Conservation (phyloP, 1,140 invertebrate genomes). For the Contarinia nasturtii region DNA sequence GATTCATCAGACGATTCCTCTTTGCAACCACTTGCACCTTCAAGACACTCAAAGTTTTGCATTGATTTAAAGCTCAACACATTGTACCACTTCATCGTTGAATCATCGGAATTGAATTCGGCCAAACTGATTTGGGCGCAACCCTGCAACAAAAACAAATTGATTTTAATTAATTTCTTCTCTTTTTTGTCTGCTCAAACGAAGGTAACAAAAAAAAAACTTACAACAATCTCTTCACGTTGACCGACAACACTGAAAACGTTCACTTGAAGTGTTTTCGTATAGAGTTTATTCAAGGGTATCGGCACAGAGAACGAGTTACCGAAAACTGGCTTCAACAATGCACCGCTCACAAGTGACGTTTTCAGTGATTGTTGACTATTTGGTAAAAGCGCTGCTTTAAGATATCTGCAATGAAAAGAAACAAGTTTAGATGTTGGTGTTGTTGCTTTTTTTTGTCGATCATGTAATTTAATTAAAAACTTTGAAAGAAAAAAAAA, state of each 20-base stretch:
- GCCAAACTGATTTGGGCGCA: conserved; percentile 88
- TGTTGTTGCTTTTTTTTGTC: too few relatives aligned
- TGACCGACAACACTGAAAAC: conserved; percentile 48
- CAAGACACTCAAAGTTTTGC: conserved; percentile 33
- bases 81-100: conserved; percentile 85
- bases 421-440: conserved; percentile 2
- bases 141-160: conserved; percentile 39
- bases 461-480: too few relatives aligned
- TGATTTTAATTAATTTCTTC: background rate
- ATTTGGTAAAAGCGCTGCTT: conserved; percentile 55
- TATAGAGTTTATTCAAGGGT: conserved; percentile 50
- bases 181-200: too few relatives aligned
- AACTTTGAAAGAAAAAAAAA: too few relatives aligned
- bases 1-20: conserved; percentile 94
- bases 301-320: conserved; percentile 61
- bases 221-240: conserved; percentile 67
- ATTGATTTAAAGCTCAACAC: conserved; percentile 77
- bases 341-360: conserved; percentile 40
- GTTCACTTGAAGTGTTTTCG: conserved; percentile 78
- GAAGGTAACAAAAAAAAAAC: conserved; percentile 13
- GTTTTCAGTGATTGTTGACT: conserved; percentile 42
- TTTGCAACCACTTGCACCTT: conserved; percentile 21
- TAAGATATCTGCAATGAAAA: conserved; percentile 45
- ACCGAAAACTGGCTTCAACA: conserved; percentile 59
- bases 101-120: conserved; percentile 70